Base-by-base conservation (phyloP, 1,140 invertebrate genomes). In the Aphaenogaster floridana region DNA sequence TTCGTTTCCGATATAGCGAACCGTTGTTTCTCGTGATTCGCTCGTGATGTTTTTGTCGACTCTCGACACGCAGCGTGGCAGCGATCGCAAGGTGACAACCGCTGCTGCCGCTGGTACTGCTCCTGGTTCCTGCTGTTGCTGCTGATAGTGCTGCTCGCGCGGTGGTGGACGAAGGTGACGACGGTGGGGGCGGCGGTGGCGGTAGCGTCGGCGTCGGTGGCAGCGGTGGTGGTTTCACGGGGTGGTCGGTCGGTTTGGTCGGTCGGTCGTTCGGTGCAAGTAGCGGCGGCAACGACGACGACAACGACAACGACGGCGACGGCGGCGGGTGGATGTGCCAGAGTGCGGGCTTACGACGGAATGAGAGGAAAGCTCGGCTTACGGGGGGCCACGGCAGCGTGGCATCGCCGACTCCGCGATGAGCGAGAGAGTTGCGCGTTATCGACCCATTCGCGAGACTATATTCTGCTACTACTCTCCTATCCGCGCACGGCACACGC, bases 371-470 rank as follows among this genome's bases (percentile, higher is more conserved):
- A 92, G 92, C 92, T 94, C 90, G 89, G 93, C 93, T 92, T 92
- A 92, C 92, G 92, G 87, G 88, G 90, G 86, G 87, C 90, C 86
- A 90, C 90, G 74, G 90, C 90, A 94, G 93, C 93, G 93, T 93
- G 93, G 93, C 93, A 94, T 93, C 92, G 91, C 90, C 91, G 91
- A 92, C 92, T 93, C 90, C 66, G 90, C 93, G 93, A 93, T 93
- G 93, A 93, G 93, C 93, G 94, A 94, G 94, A 94, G 94, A 94
- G 94, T 94, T 94, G 94, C 94, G 94, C 94, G 93, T 95, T 95
- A 95, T 95, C 94, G 94, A 95, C 94, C 94, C 94, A 94, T 94
- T 91, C 92, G 92, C 92, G 91, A 92, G 88, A 92, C 93, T 93
- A 89, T 92, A 91, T 93, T 93, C 89, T 69, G 90, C 90, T 61